Evolutionary conservation across 2,888 invertebrate species (phyloP).

Genomic region (Pinctada fucata): DNA sequence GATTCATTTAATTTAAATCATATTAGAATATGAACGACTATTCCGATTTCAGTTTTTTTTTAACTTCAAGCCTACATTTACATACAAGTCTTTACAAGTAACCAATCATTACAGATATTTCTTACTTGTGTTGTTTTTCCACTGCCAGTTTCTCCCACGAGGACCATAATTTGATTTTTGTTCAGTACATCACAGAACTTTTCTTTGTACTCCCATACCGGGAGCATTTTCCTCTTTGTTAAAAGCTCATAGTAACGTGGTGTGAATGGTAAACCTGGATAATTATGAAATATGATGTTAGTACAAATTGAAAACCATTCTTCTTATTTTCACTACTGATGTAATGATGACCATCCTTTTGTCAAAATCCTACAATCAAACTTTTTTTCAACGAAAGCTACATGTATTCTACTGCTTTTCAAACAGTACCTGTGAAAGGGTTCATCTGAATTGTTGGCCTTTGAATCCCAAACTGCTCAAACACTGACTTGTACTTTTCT

Average conservation of each 20-base stretch:
- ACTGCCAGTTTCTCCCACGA: conserved; percentile 99
- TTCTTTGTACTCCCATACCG: conserved; percentile 98
- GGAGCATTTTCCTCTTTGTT: conserved; percentile 91
- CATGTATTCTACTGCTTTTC: too few species aligned
- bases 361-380: too few species aligned
- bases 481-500: conserved; percentile 66
- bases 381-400: too few species aligned
- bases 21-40: too few species aligned
- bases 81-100: too few species aligned
- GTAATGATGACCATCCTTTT: too few species aligned
- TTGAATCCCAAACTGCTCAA: conserved; percentile 71
- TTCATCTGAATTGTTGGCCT: conserved; percentile 70
- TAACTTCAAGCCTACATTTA: too few species aligned
- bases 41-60: too few species aligned
- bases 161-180: conserved; percentile 94
- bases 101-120: too few species aligned
- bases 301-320: background rate
- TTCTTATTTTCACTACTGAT: background rate
- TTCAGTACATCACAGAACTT: conserved; percentile 97
- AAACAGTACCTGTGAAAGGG: conserved; percentile 70
- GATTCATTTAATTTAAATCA: too few species aligned
- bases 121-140: conserved; percentile 95
- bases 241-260: conserved; percentile 90
- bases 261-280: conserved; percentile 86
- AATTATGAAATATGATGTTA: background rate